Percentiles rank a stretch among this genome's conserved stretches.
Evolutionary conservation across 2,797 vertebrate genomes (phyloP).

Genomic region (Poecilia velifera): DNA sequence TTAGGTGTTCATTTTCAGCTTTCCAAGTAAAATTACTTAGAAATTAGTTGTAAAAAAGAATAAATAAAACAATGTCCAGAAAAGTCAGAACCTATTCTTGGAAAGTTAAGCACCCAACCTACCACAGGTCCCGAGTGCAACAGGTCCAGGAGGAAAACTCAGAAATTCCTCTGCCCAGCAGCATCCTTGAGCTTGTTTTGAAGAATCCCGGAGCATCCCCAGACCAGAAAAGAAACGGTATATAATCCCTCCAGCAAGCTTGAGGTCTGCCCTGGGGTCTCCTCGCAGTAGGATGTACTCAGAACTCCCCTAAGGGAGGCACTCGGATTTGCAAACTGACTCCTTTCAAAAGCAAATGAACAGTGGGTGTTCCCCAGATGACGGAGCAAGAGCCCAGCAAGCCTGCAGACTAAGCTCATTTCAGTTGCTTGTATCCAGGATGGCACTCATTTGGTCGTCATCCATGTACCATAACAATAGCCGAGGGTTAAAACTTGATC

Average conservation of each 20-base stretch:
- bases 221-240: not conserved
- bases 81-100: not conserved
- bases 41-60: not conserved
- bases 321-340: not conserved
- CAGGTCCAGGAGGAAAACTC: not conserved
- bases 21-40: not conserved
- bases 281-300: not conserved
- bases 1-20: not conserved
- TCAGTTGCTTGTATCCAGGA: not conserved
- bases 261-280: not conserved
- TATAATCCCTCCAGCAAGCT: constrained; percentile 4
- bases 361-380: not conserved
- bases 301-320: not conserved
- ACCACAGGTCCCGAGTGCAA: not conserved
- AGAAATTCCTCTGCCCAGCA: not conserved
- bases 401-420: not conserved
- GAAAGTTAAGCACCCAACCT: not conserved
- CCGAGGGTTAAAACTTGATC: not conserved
- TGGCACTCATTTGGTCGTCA: not conserved
- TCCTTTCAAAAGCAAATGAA: not conserved
- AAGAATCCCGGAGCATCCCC: not conserved
- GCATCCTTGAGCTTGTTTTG: not conserved
- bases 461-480: not conserved
- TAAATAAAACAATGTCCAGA: not conserved
- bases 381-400: not conserved